These are phyloP conservation scores for Spizella passerina DNA, from an alignment of 2,797 vertebrate genomes.

Conservation along the genomic window DNA sequence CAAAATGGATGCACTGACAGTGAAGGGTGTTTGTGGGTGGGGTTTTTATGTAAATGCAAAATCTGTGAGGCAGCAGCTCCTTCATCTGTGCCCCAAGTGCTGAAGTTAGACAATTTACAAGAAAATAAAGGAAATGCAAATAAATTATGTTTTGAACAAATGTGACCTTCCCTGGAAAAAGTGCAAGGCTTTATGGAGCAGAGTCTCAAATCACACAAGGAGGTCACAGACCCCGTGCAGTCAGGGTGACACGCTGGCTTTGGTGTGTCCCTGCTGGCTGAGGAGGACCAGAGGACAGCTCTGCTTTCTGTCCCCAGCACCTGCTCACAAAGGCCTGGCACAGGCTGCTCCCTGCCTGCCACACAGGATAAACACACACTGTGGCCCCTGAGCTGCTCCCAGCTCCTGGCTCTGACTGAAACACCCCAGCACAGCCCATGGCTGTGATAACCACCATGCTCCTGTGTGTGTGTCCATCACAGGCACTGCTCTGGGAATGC, in stretches of 20 bases:
- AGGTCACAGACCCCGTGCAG: neutral
- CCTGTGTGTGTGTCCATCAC: neutral
- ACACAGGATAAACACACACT: neutral
- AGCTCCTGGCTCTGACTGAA: neutral
- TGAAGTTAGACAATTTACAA: conserved; percentile 19
- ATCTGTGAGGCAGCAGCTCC: conserved; percentile 6
- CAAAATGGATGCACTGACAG: conserved; percentile 29
- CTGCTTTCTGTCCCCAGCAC: neutral
- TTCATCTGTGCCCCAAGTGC: neutral
- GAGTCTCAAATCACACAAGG: accelerated
- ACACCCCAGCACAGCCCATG: neutral
- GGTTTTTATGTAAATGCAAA: neutral
- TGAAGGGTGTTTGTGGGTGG: neutral
- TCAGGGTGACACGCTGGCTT: neutral
- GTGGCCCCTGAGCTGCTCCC: neutral
- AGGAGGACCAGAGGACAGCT: neutral
- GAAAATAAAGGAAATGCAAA: neutral
- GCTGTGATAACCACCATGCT: neutral
- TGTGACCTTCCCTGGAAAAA: neutral
- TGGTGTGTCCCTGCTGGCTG: neutral
- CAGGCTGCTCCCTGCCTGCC: neutral
- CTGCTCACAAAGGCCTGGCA: neutral
- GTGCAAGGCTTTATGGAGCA: neutral
- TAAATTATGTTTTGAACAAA: neutral
- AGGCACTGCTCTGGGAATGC: neutral